Evolutionary conservation across 2,888 invertebrate species (phyloP).

Genomic region (Anarsia innoxiella): DNA sequence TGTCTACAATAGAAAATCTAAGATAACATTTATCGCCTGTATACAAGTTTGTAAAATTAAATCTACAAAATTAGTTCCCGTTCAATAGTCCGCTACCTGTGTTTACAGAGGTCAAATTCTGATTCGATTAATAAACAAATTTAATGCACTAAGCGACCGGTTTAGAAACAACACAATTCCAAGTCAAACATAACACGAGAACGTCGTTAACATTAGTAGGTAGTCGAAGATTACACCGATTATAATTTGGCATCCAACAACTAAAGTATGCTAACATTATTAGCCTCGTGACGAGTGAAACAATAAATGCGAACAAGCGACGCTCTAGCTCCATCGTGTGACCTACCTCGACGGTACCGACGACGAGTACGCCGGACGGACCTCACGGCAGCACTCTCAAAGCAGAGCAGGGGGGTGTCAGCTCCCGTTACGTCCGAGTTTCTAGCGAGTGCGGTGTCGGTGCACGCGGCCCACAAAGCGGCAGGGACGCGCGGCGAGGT

Average conservation of each 20-base stretch:
- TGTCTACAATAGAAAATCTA: conserved; percentile 73
- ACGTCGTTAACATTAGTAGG: not conserved
- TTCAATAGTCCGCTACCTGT: conserved; percentile 39
- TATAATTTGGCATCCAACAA: conserved; percentile 68
- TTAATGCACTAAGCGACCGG: conserved; percentile 47
- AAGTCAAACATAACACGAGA: conserved; percentile 36
- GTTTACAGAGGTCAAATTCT: conserved; percentile 50
- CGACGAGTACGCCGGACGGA: too few species aligned
- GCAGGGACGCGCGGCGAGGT: too few species aligned
- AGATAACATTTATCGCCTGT: conserved; percentile 61
- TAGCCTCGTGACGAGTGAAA: conserved; percentile 48
- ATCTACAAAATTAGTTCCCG: conserved; percentile 52
- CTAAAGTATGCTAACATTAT: conserved; percentile 53
- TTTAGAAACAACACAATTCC: conserved; percentile 39
- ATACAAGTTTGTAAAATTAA: conserved; percentile 59
- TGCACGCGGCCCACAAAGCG: too few species aligned
- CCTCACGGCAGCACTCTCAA: too few species aligned
- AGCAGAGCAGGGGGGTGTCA: too few species aligned
- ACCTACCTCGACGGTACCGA: too few species aligned
- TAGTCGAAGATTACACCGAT: conserved; percentile 33
- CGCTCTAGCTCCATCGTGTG: conserved; percentile 20
- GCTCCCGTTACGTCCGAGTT: too few species aligned
- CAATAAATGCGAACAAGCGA: conserved; percentile 60
- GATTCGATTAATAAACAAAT: conserved; percentile 33
- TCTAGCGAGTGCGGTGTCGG: too few species aligned